phyloP scores from a whole-genome alignment of 2,797 vertebrate species.

The Cyprinella venusta region DNA sequence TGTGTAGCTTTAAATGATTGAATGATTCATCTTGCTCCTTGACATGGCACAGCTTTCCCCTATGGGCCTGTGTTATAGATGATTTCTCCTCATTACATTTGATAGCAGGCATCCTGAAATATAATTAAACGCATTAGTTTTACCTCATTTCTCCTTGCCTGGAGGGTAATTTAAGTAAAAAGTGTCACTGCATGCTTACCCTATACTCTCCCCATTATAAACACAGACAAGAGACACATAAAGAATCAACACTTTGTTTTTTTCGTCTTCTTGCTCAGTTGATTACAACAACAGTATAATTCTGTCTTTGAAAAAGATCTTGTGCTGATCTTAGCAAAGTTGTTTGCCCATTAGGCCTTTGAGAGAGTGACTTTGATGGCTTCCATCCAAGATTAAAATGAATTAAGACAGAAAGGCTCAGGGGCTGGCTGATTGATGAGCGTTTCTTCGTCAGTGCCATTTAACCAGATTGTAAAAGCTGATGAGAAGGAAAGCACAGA shows the following conservation, averaged over 20 bases:
- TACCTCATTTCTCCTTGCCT: background rate
- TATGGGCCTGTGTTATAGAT: background rate
- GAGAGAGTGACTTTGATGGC: constrained; percentile 45
- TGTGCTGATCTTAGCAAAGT: constrained; percentile 43
- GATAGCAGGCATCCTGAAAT: background rate
- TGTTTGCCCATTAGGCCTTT: constrained; percentile 49
- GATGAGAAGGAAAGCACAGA: constrained; percentile 59
- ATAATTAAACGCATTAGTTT: constrained; percentile 14
- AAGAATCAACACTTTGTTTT: constrained; percentile 17
- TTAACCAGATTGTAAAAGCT: constrained; percentile 63
- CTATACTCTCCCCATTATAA: background rate
- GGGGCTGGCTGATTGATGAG: constrained; percentile 58
- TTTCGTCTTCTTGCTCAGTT: constrained; percentile 13
- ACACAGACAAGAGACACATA: background rate
- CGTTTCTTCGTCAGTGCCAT: constrained; percentile 57
- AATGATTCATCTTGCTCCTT: background rate
- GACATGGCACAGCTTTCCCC: background rate
- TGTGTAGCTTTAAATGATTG: too few relatives aligned
- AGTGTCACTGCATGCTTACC: background rate
- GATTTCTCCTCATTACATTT: background rate
- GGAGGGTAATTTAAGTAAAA: constrained; percentile 2
- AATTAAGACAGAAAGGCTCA: constrained; percentile 43
- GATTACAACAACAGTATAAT: constrained; percentile 11
- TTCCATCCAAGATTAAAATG: constrained; percentile 50
- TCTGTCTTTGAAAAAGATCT: constrained; percentile 18